Base-by-base conservation (phyloP, 92 coral and sea anemone species). In the Zoanthus solanderi region DNA sequence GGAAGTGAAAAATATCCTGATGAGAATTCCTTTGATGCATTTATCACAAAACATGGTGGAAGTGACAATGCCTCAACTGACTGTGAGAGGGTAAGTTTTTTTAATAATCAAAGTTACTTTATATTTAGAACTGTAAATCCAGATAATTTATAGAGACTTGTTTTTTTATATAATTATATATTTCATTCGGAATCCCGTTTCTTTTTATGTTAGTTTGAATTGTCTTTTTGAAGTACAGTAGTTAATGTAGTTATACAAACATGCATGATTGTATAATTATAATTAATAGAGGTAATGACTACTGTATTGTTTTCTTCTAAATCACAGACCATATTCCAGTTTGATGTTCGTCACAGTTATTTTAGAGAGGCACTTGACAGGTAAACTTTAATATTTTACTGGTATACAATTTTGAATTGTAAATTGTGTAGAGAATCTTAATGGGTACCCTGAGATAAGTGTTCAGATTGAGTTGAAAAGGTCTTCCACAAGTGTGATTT, bases 41-140 rank as follows among this genome's bases (percentile, higher is more conserved):
- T 94, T 68, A 88, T 96, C 28, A 96, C 95, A 76, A 94, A 96
- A 77, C 98, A 96, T 85, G 98, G 98, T 53, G 98, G 98, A 66
- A 90, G 92, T 71, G 91, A 91, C 53, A 96, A 96, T 88, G 98
- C 98, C 9, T 90, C 89, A 28, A 96, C 98, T 52, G 98, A 96
- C 75, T 94, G 98, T 84, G 98, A 96, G 87, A 94, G 94, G 88
- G 98, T 96, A 89, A 63, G 94, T 66, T 52, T 73, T 14, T 47
- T 5, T 30, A 69, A 30, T 13, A 23, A 63, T 7, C 29, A 17
- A 63, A 6, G 1, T 11, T 7, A 11, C 2, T 31, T 10, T 23
- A 61, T 50, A 23, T 0, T 28, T 75, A 13, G 29, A 23, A 10
- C 29, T 61, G 8, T 14, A 63, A 37, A 37, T 37, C 3, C 42